Evolutionary conservation across 2,888 invertebrate species (phyloP), one percentile per base, ranked within the genome.

Genomic region (Deroplatys truncata): DNA sequence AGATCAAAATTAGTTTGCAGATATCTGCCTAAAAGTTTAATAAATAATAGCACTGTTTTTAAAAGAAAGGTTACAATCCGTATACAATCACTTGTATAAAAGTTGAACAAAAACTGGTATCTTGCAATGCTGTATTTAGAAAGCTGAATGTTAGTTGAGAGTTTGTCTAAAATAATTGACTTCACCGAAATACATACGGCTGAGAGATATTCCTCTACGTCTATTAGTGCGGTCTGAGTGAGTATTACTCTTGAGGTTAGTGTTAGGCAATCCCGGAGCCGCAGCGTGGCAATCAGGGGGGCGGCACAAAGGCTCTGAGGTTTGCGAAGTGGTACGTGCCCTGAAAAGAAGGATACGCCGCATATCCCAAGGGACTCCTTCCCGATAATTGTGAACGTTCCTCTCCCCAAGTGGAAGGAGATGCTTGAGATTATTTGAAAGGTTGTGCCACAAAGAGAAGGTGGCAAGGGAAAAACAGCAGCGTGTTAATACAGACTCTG

Each of bases 351-450:
- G 56, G 56, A 72, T 72, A 72, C 56, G 56, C 56, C 56, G 56
- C 56, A 72, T 72, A 72, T 72, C 56, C 56, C 56, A 72, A 72
- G 56, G 25, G 56, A 72, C 56, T 72, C 56, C 15, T 49, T 85
- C 56, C 28, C 85, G 28, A 85, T 49, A 85, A 85, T 85, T 49
- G 49, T 28, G 49, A 85, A 49, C 49, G 28, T 28, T 28, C 28
- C 85, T 49, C 56, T 49, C 85, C 85, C 56, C 56, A 72, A 72
- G 20, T 85, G 85, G 85, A 28, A 28, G 20, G 35, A 35, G 28
- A 43, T 35, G 35, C 25, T 72, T 20, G 84, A 85, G 85, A 85
- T 85, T 85, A 85, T 85, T 85, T 85, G 85, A 85, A 85, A 85
- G 85, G 49, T 85, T 85, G 85, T 85, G 28, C 49, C 28, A 29